These are phyloP conservation scores for Oppia nitens DNA, from an alignment of 1,140 invertebrate genomes.

Conservation along the genomic window DNA sequence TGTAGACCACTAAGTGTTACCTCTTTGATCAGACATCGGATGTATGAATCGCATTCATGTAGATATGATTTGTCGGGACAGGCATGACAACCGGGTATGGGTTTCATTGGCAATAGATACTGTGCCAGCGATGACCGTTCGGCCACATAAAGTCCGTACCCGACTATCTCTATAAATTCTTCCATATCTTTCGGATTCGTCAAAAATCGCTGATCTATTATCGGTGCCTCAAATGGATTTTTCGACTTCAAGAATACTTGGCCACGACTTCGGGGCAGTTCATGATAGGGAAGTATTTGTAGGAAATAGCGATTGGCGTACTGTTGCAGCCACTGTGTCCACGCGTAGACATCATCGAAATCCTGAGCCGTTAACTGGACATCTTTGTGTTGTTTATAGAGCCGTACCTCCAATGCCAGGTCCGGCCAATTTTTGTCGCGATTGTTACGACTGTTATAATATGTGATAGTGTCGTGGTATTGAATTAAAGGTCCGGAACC, in stretches of 20 bases:
- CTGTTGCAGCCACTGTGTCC: not conserved
- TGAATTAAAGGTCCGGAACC: slow-evolving; percentile 2
- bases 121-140: slow-evolving; percentile 10
- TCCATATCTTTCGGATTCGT: slow-evolving; percentile 41
- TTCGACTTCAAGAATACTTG: slow-evolving; percentile 31
- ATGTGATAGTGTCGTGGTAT: not conserved
- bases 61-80: slow-evolving; percentile 42
- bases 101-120: slow-evolving; percentile 4
- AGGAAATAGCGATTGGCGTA: slow-evolving; percentile 7
- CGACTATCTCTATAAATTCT: slow-evolving; percentile 17
- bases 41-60: slow-evolving; percentile 45
- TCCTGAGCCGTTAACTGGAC: not conserved
- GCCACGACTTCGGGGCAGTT: slow-evolving; percentile 52
- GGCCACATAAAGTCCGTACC: too few species aligned
- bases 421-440: slow-evolving; percentile 46
- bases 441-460: slow-evolving; percentile 5
- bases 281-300: slow-evolving; percentile 37
- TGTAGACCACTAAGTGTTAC: slow-evolving; percentile 59
- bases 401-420: slow-evolving; percentile 5
- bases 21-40: slow-evolving; percentile 51
- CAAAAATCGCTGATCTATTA: slow-evolving; percentile 63
- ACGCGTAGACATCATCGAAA: not conserved
- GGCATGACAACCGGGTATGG: slow-evolving; percentile 45
- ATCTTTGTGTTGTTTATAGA: not conserved
- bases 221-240: slow-evolving; percentile 53